phyloP scores from a whole-genome alignment of 2,888 invertebrate genomes.

The Athrips mouffetella region DNA sequence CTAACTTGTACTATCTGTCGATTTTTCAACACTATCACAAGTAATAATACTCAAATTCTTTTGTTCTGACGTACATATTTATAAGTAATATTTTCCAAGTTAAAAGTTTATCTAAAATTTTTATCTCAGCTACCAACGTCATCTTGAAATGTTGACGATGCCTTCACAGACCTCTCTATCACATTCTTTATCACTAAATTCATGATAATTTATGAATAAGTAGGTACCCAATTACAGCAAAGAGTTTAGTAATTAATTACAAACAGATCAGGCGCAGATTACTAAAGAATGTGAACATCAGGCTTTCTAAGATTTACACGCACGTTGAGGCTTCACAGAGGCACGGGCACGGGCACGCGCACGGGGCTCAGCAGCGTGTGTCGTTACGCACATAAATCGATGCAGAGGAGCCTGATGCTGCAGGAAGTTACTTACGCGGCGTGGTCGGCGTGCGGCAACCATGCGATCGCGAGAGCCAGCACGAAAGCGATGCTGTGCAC shows the following conservation, averaged over 20 bases:
- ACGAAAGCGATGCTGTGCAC: constrained; percentile 62
- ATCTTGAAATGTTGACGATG: too few relatives aligned
- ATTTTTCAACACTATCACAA: too few relatives aligned
- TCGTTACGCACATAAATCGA: constrained; percentile 22
- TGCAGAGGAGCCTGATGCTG: constrained; percentile 6
- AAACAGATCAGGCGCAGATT: constrained; percentile 37
- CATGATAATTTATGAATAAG: neutral
- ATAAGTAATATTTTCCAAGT: too few relatives aligned
- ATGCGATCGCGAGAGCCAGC: constrained; percentile 58
- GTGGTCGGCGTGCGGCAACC: constrained; percentile 56
- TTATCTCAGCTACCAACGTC: too few relatives aligned
- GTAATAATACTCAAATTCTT: too few relatives aligned
- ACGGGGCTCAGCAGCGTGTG: constrained; percentile 19
- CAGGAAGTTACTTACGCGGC: constrained; percentile 59
- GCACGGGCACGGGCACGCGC: constrained; percentile 28
- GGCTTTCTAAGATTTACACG: constrained; percentile 43
- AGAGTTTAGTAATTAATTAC: constrained; percentile 22
- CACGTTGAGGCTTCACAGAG: constrained; percentile 47
- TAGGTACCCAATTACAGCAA: neutral
- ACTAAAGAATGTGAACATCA: constrained; percentile 35
- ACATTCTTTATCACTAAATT: too few relatives aligned
- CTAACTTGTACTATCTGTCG: too few relatives aligned
- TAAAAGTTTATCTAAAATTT: too few relatives aligned
- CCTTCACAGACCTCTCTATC: too few relatives aligned
- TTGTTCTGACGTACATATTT: too few relatives aligned